Conservation (phyloP, 1,140 invertebrate species). For the Drosophila sulfurigaster region DNA sequence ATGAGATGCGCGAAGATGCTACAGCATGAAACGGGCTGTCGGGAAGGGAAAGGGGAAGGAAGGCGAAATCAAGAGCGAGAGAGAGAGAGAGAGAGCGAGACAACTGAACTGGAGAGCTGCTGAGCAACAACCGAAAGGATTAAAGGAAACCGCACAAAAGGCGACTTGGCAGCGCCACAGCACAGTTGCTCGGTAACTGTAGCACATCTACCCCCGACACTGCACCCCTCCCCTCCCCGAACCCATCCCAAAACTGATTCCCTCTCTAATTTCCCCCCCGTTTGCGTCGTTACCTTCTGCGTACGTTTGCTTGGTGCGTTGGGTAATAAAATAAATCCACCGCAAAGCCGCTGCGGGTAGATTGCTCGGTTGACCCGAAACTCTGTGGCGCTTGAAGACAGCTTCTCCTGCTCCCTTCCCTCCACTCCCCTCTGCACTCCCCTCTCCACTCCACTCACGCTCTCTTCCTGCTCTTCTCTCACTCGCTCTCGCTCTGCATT, state of each 20-base stretch:
- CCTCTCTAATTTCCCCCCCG: neutral
- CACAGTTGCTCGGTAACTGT: conserved; percentile 8
- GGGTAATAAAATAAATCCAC: conserved; percentile 81
- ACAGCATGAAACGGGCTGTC: no score
- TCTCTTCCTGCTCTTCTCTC: neutral
- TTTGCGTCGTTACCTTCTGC: neutral
- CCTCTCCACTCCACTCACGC: no score
- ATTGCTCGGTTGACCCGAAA: conserved; percentile 74
- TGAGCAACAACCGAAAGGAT: conserved; percentile 60
- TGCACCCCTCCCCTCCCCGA: no score
- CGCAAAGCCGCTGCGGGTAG: conserved; percentile 77
- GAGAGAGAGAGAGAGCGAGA: neutral
- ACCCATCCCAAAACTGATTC: neutral
- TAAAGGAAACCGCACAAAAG: conserved; percentile 65
- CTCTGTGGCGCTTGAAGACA: conserved; percentile 19
- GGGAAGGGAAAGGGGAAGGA: neutral
- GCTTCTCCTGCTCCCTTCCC: neutral
- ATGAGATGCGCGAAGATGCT: conserved; percentile 53
- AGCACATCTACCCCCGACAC: neutral
- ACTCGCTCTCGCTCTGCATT: no score
- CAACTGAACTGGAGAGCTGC: conserved; percentile 8
- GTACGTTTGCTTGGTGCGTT: conserved; percentile 36
- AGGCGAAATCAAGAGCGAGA: neutral
- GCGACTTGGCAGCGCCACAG: conserved; percentile 39
- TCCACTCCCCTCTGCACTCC: no score